phyloP scores from a whole-genome alignment of 2,797 vertebrate species.

The Synanceia verrucosa region DNA sequence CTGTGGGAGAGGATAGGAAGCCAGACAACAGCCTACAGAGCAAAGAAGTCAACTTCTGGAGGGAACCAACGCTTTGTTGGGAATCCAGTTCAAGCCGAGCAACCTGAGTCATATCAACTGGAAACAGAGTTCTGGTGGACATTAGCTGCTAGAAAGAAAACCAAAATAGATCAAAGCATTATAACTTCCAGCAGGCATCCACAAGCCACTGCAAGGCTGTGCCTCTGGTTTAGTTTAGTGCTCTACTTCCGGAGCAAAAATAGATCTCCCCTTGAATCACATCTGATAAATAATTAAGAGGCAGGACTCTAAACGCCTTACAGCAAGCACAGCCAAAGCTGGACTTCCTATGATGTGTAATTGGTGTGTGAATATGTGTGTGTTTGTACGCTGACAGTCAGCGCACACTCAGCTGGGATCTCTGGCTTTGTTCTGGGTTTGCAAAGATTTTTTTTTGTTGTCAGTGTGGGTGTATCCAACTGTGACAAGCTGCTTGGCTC shows the following conservation, averaged over 20 bases:
- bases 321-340: conserved; percentile 59
- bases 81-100: conserved; percentile 37
- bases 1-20: conserved; percentile 52
- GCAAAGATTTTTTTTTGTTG: conserved; percentile 82
- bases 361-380: conserved; percentile 45
- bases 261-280: conserved; percentile 38
- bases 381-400: conserved; percentile 61
- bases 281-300: conserved; percentile 31
- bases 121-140: conserved; percentile 33
- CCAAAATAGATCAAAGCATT: conserved; percentile 66
- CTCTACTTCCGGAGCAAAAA: conserved; percentile 53
- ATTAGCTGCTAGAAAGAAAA: conserved; percentile 47
- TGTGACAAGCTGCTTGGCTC: conserved; percentile 83
- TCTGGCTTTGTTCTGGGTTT: conserved; percentile 83
- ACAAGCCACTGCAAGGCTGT: conserved; percentile 29
- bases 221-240: conserved; percentile 56
- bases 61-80: conserved; percentile 37
- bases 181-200: conserved; percentile 44
- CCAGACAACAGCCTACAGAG: conserved; percentile 47
- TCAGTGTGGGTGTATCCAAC: conserved; percentile 82
- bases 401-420: conserved; percentile 79
- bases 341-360: conserved; percentile 49
- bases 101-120: conserved; percentile 47
- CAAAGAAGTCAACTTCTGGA: conserved; percentile 63
- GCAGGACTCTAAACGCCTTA: conserved; percentile 38